These are phyloP conservation scores for Meloidogyne chitwoodi DNA, from an alignment of 1,140 invertebrate genomes.

Conservation along the genomic window DNA sequence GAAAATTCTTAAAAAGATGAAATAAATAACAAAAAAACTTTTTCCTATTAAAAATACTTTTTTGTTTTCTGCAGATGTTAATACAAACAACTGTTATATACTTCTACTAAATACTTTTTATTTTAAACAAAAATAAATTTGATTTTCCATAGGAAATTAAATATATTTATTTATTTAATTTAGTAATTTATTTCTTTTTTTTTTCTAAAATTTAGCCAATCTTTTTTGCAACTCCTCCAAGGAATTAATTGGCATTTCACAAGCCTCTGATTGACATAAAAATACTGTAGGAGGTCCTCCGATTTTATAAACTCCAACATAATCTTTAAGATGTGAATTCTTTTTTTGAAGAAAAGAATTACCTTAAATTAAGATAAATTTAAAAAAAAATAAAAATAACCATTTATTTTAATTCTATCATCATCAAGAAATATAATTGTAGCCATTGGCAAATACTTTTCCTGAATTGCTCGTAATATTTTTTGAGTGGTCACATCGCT, in stretches of 20 bases:
- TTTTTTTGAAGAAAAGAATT: slow-evolving; percentile 7
- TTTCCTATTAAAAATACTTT: no score
- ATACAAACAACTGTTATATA: background rate
- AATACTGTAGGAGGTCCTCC: slow-evolving; percentile 7
- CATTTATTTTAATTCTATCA: background rate
- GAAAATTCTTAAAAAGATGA: background rate
- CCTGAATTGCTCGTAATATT: slow-evolving; percentile 25
- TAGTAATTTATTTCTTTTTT: background rate
- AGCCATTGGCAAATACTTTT: slow-evolving; percentile 5
- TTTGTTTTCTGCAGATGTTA: background rate
- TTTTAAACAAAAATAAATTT: background rate
- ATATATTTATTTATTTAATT: background rate
- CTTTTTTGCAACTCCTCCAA: slow-evolving; percentile 20
- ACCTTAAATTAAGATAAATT: background rate
- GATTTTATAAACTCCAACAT: background rate
- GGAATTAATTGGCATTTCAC: slow-evolving; percentile 19
- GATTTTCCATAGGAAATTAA: background rate
- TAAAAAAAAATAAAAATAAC: background rate
- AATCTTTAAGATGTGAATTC: slow-evolving; percentile 17
- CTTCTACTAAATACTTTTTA: background rate
- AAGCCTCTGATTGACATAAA: slow-evolving; percentile 15
- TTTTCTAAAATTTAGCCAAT: background rate
- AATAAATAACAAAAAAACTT: background rate
- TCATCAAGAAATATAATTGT: slow-evolving; percentile 24
- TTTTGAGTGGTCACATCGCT: slow-evolving; percentile 18